Percentiles rank a stretch among this genome's conserved stretches.
These are phyloP conservation scores for Campoletis sonorensis DNA, from an alignment of 1,140 invertebrate genomes.

Conservation along the genomic window DNA sequence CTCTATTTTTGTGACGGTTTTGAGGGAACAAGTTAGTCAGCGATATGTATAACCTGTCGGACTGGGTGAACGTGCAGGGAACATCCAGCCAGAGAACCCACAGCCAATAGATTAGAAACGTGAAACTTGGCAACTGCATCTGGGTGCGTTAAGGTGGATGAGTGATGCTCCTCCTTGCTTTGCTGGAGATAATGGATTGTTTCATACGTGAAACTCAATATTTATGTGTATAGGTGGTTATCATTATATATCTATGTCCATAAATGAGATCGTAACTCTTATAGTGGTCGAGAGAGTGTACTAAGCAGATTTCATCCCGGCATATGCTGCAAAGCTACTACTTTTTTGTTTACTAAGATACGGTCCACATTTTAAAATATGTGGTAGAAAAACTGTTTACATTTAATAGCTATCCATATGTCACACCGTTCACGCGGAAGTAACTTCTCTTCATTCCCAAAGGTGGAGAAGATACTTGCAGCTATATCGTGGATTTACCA, in stretches of 20 bases:
- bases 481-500: background rate
- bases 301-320: background rate
- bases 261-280: background rate
- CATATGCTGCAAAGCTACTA: no score
- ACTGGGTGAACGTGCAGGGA: background rate
- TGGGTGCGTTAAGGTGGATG: slow-evolving; percentile 68
- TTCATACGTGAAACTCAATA: slow-evolving; percentile 63
- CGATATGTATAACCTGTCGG: slow-evolving; percentile 8
- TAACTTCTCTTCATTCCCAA: background rate
- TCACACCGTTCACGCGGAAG: slow-evolving; percentile 59
- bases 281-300: background rate
- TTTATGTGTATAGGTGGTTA: background rate
- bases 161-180: slow-evolving; percentile 69
- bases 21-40: background rate
- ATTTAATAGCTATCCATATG: slow-evolving; percentile 69
- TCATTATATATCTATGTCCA: background rate
- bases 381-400: slow-evolving; percentile 52
- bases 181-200: slow-evolving; percentile 69
- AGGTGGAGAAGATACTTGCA: slow-evolving; percentile 4
- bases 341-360: background rate
- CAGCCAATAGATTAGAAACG: slow-evolving; percentile 44
- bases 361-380: slow-evolving; percentile 51
- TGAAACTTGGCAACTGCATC: slow-evolving; percentile 65
- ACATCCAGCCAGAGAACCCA: background rate
- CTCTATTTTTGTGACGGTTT: background rate